These are phyloP conservation scores for Nemapogon koenigi DNA, from an alignment of 2,888 invertebrate genomes.

Conservation along the genomic window DNA sequence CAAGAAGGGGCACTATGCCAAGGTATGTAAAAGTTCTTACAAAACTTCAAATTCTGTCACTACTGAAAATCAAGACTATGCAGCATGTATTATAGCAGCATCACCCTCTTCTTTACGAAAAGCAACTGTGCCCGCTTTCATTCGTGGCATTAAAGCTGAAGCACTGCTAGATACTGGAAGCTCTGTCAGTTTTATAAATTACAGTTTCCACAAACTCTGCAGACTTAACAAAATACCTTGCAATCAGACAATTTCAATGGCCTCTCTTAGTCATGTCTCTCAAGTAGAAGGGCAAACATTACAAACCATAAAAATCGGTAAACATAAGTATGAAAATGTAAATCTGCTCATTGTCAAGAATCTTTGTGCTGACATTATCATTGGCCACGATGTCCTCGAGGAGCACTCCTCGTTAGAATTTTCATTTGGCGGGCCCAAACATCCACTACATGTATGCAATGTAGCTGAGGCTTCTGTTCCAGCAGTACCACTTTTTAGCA, in stretches of 20 bases:
- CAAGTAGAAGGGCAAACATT: background rate
- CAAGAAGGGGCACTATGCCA: slow-evolving; percentile 2
- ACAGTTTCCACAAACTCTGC: background rate
- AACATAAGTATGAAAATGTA: background rate
- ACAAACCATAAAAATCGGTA: background rate
- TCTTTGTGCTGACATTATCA: background rate
- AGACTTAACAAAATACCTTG: background rate
- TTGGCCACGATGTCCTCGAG: background rate
- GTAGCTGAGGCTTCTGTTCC: too few species aligned
- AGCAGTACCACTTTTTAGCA: too few species aligned
- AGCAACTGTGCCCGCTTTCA: background rate
- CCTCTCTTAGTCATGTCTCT: background rate
- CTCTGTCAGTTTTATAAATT: background rate
- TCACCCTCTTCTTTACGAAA: background rate
- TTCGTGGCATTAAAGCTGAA: background rate
- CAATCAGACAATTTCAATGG: background rate
- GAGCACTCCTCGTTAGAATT: background rate
- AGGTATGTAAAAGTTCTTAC: slow-evolving; percentile 1
- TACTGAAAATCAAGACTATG: slow-evolving; percentile 13
- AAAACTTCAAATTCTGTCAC: background rate
- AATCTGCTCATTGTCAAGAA: background rate
- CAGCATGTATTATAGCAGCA: background rate
- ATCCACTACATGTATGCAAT: too few species aligned
- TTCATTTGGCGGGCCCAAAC: too few species aligned
- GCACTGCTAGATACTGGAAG: background rate